Conservation (phyloP, 2,113 vertebrate genomes). For the Anolis carolinensis region DNA sequence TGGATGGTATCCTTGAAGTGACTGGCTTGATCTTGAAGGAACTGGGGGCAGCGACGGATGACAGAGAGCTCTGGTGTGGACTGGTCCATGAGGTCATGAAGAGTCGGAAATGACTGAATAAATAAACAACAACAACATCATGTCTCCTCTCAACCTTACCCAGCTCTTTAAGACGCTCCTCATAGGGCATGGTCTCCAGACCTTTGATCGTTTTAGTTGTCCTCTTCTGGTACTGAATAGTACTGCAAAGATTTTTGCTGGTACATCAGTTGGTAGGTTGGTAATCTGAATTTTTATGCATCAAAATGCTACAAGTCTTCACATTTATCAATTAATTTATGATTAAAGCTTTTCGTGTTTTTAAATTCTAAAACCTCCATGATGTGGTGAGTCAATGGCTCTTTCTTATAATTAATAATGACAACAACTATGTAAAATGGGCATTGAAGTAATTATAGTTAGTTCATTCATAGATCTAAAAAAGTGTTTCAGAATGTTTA, state of each 20-base stretch:
- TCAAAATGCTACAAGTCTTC: not conserved
- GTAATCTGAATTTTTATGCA: not conserved
- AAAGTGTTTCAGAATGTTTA: not conserved
- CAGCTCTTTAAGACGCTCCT: too few species aligned
- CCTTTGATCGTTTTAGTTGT: too few species aligned
- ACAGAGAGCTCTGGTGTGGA: too few species aligned
- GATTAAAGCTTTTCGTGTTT: not conserved
- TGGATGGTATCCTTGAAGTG: too few species aligned
- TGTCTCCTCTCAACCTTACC: too few species aligned
- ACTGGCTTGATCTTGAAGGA: too few species aligned
- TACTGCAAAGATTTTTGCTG: not conserved
- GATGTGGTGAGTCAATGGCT: not conserved
- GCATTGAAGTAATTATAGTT: conserved; percentile 2
- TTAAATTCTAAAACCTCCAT: not conserved
- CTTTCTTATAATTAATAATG: conserved; percentile 3
- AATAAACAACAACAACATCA: too few species aligned
- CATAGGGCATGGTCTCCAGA: too few species aligned
- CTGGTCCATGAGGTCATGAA: too few species aligned
- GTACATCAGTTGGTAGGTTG: not conserved
- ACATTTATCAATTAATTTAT: conserved; percentile 4
- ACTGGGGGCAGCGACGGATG: too few species aligned
- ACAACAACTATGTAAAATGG: not conserved
- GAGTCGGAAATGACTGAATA: too few species aligned
- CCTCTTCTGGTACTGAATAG: not conserved
- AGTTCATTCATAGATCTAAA: not conserved